These are phyloP conservation scores for Galerucella calmariensis DNA, from an alignment of 2,888 invertebrate genomes.

Conservation along the genomic window DNA sequence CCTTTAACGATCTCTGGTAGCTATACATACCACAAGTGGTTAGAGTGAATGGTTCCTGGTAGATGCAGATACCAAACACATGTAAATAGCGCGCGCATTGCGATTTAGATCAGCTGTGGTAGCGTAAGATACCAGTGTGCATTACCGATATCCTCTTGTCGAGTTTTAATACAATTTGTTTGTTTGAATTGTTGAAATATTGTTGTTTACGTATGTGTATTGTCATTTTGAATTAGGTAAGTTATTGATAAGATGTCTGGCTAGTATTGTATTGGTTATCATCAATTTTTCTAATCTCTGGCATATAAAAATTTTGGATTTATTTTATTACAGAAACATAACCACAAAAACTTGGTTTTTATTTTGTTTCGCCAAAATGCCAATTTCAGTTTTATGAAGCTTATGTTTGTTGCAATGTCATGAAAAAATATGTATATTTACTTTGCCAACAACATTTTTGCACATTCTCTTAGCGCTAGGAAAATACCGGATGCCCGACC, in stretches of 20 bases:
- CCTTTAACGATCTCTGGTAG: no score
- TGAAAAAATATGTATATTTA: conserved; percentile 8
- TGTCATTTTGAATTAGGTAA: not conserved
- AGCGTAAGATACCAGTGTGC: conserved; percentile 2
- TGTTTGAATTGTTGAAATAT: not conserved
- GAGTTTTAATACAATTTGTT: conserved; percentile 3
- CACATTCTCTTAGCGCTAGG: conserved; percentile 1
- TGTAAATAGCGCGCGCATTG: conserved; percentile 1
- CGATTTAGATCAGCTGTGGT: conserved; percentile 9
- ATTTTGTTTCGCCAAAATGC: conserved; percentile 1
- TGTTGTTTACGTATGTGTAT: conserved; percentile 3
- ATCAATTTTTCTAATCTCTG: not conserved
- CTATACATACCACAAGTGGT: no score
- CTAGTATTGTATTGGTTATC: conserved; percentile 6
- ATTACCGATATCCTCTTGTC: not conserved
- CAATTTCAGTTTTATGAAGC: conserved; percentile 2
- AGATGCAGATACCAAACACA: not conserved
- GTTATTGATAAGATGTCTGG: not conserved
- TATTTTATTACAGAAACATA: conserved; percentile 3
- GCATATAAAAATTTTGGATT: conserved; percentile 2
- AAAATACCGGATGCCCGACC: conserved; percentile 10
- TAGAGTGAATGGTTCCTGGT: not conserved
- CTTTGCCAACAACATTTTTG: not conserved
- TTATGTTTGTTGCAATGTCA: not conserved
- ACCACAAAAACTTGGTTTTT: not conserved